Percentiles rank a stretch among this genome's conserved stretches.
phyloP scores from a whole-genome alignment of 2,888 invertebrate genomes.

The Byasa hedistus region DNA sequence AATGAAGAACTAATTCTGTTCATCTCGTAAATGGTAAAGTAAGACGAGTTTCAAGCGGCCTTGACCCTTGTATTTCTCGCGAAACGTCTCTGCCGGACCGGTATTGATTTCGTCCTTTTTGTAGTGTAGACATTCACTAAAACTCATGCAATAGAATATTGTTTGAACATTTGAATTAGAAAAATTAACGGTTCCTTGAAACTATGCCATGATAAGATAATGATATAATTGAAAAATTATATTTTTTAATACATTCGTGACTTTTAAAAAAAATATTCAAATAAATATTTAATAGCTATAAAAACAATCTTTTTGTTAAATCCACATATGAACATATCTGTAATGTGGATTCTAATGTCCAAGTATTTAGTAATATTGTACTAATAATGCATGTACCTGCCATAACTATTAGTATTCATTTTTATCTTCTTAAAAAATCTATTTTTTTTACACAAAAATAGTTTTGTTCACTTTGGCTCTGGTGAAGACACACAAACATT shows the following conservation, averaged over 20 bases:
- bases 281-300: too few species aligned
- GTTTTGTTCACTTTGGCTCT: too few species aligned
- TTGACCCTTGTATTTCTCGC: constrained; percentile 35
- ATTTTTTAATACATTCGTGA: too few species aligned
- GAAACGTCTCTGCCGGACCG: constrained; percentile 32
- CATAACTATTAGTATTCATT: not conserved
- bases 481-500: too few species aligned
- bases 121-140: not conserved
- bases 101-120: constrained; percentile 28
- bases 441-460: too few species aligned
- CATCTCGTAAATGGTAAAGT: constrained; percentile 12
- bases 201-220: too few species aligned
- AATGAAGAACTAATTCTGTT: constrained; percentile 5
- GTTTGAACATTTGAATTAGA: too few species aligned
- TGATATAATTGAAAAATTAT: too few species aligned
- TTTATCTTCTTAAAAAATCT: not conserved
- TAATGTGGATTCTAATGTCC: not conserved
- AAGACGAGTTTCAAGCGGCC: constrained; percentile 34
- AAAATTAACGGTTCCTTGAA: too few species aligned
- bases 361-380: not conserved
- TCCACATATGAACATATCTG: not conserved
- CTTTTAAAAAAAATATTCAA: too few species aligned
- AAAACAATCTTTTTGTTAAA: not conserved
- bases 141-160: too few species aligned
- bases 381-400: not conserved